Evolutionary conservation across 2,113 vertebrate species (phyloP).

Genomic region (Perognathus longimembris): DNA sequence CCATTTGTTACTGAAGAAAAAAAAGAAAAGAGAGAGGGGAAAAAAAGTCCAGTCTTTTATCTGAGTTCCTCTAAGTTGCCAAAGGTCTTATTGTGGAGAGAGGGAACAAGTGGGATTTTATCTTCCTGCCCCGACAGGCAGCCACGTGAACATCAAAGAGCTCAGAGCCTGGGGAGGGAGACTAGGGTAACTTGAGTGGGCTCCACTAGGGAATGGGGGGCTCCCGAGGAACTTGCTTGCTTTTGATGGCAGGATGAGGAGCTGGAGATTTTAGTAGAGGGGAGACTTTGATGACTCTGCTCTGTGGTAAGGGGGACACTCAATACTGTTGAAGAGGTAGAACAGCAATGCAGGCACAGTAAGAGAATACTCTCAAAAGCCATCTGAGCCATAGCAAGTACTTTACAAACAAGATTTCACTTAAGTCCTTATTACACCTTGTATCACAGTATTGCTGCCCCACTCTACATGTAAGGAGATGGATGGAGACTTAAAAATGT

Average conservation of each 20-base stretch:
- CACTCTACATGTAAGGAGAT: no score
- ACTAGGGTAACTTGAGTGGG: not conserved
- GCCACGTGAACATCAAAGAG: slow-evolving; percentile 16
- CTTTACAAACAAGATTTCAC: no score
- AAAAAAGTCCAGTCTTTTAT: slow-evolving; percentile 62
- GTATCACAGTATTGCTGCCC: no score
- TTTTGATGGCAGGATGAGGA: not conserved
- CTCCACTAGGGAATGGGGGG: not conserved
- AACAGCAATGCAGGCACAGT: no score
- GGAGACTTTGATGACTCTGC: not conserved
- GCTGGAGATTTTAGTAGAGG: not conserved
- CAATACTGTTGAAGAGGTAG: no score
- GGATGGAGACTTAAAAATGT: no score
- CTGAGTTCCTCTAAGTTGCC: slow-evolving; percentile 43
- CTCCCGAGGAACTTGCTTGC: not conserved
- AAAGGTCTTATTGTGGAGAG: slow-evolving; percentile 57
- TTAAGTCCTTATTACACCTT: no score
- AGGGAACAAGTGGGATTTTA: slow-evolving; percentile 69
- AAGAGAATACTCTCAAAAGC: no score
- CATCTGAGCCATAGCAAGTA: no score
- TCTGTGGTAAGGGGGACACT: not conserved
- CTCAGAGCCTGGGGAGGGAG: not conserved
- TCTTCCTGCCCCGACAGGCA: slow-evolving; percentile 13
- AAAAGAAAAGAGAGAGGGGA: not conserved
- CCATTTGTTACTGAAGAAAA: slow-evolving; percentile 43